Evolutionary conservation across 2,113 vertebrate species (phyloP).

Genomic region (Perccottus glenii): DNA sequence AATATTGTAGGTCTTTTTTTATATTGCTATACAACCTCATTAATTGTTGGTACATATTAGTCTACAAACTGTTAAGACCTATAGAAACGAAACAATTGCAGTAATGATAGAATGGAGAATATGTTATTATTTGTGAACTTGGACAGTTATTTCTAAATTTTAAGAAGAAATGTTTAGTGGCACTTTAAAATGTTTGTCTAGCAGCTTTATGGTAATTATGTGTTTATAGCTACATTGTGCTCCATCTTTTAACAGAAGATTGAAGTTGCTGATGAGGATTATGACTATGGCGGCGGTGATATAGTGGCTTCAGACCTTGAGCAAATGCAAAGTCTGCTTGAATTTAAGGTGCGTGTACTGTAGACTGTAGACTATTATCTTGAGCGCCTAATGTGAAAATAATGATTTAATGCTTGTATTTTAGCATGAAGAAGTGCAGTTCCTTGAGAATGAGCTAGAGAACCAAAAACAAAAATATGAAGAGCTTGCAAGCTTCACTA

Average conservation of each 20-base stretch:
- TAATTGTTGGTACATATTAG: no score
- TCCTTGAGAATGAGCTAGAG: conserved; percentile 91
- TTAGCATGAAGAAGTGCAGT: conserved; percentile 95
- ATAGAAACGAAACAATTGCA: no score
- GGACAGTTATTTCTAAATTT: no score
- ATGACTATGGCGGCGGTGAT: conserved; percentile 84
- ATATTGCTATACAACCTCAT: conserved; percentile 9
- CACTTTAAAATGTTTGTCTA: not conserved
- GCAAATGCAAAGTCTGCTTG: conserved; percentile 90
- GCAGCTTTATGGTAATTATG: not conserved
- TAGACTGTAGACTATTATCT: conserved; percentile 7
- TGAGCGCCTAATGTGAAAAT: not conserved
- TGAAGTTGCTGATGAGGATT: conserved; percentile 86
- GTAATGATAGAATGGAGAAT: no score
- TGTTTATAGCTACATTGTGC: not conserved
- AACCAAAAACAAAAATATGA: conserved; percentile 93
- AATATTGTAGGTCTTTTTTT: conserved; percentile 84
- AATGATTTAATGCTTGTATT: conserved; percentile 33
- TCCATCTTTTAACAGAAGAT: conserved; percentile 85
- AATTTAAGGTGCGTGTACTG: conserved; percentile 87
- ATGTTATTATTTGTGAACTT: no score
- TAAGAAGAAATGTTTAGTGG: no score
- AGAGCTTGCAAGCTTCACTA: conserved; percentile 90
- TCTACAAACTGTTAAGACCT: no score
- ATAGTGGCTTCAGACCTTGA: conserved; percentile 89